These are phyloP conservation scores for Butorides virescens DNA, from an alignment of 2,113 vertebrate species.

Conservation along the genomic window DNA sequence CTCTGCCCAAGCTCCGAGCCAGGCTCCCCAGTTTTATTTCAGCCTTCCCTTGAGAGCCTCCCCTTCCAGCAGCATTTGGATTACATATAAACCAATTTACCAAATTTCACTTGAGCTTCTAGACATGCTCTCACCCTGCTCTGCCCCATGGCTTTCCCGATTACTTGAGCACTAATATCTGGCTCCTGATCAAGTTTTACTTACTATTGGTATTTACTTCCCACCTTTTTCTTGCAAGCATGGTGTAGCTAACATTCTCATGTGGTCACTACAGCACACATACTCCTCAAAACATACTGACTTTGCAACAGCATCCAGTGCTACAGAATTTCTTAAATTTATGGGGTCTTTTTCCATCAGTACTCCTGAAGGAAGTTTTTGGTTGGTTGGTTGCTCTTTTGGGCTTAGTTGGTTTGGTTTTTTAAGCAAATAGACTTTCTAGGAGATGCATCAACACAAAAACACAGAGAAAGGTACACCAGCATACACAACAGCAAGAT, in stretches of 20 bases:
- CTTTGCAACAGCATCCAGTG: not conserved
- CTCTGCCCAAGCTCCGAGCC: not conserved
- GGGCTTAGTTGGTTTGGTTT: not conserved
- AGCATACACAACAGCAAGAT: not conserved
- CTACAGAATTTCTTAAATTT: not conserved
- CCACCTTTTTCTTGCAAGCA: not conserved
- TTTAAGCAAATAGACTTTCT: not conserved
- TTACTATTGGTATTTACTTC: not conserved
- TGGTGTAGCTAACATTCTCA: not conserved
- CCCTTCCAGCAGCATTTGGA: not conserved
- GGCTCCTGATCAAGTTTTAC: not conserved
- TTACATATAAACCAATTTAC: not conserved
- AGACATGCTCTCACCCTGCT: not conserved
- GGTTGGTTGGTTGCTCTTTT: not conserved
- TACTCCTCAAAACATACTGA: not conserved
- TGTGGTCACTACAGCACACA: not conserved
- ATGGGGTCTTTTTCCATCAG: not conserved
- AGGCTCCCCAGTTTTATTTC: not conserved
- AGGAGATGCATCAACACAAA: not conserved
- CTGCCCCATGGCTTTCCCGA: not conserved
- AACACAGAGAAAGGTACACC: not conserved
- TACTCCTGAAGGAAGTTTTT: not conserved
- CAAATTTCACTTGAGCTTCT: not conserved
- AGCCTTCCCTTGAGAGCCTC: not conserved
- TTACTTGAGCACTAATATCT: not conserved